phyloP scores from a whole-genome alignment of 1,140 invertebrate species.

The Drosophila hydei region DNA sequence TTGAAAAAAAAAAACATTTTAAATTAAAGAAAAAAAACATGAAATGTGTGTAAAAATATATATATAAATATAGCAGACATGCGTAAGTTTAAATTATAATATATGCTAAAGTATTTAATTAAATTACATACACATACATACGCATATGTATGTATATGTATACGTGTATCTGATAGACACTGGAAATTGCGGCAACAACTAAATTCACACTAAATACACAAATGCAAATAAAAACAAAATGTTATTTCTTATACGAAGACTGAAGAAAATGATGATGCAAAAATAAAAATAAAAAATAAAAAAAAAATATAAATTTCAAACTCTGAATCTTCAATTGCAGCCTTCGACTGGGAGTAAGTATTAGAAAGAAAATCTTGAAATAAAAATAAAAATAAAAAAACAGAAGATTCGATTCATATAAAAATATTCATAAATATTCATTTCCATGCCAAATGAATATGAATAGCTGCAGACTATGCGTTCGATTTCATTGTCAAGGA shows the following conservation, averaged over 20 bases:
- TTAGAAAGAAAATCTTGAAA: too few species aligned
- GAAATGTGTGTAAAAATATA: conserved; percentile 51
- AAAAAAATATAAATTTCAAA: conserved; percentile 27
- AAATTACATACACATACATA: too few species aligned
- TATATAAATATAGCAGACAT: conserved; percentile 18
- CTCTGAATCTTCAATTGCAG: too few species aligned
- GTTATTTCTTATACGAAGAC: conserved; percentile 84
- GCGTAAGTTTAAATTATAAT: conserved; percentile 63
- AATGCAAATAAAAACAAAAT: conserved; percentile 66
- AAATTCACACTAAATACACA: conserved; percentile 36
- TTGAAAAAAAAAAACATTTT: conserved; percentile 34
- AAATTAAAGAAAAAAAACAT: conserved; percentile 29
- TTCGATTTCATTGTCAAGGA: too few species aligned
- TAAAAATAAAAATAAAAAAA: too few species aligned
- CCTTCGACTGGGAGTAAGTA: too few species aligned
- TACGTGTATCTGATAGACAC: conserved; percentile 36
- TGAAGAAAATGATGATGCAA: conserved; percentile 77
- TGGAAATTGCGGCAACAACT: conserved; percentile 36
- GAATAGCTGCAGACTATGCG: too few species aligned
- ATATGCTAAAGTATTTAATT: conserved; percentile 71
- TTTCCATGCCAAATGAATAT: too few species aligned
- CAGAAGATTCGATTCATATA: too few species aligned
- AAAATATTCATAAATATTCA: too few species aligned
- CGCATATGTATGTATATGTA: conserved; percentile 6
- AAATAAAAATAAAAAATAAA: conserved; percentile 59